Evolutionary conservation across 2,888 invertebrate genomes (phyloP).

Genomic region (Serrognathus titanus): DNA sequence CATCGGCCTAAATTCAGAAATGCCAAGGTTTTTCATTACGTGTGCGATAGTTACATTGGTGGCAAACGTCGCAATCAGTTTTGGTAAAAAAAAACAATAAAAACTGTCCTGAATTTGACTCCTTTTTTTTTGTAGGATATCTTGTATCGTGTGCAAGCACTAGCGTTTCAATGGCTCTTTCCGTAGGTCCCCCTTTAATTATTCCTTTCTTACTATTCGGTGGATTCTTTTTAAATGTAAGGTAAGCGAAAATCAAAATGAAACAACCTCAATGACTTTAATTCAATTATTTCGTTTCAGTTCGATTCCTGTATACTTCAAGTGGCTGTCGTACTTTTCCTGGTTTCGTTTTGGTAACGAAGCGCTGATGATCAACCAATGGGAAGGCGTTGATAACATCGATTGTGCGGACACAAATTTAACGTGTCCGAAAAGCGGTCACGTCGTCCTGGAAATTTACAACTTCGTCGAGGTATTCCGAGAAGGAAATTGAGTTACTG

Average conservation of each 20-base stretch:
- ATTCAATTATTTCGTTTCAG: conserved; percentile 46
- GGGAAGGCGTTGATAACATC: conserved; percentile 75
- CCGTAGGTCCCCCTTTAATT: conserved; percentile 86
- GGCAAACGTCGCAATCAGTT: conserved; percentile 84
- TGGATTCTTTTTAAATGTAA: conserved; percentile 90
- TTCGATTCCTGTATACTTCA: conserved; percentile 78
- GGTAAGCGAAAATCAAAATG: conserved; percentile 53
- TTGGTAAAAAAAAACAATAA: conserved; percentile 57
- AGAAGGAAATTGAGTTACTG: neutral
- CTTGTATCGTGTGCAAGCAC: conserved; percentile 84
- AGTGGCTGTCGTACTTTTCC: conserved; percentile 83
- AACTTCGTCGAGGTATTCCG: conserved; percentile 68
- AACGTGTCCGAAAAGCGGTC: conserved; percentile 75
- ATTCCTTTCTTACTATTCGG: conserved; percentile 94
- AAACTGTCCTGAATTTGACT: neutral
- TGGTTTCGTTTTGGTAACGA: conserved; percentile 94
- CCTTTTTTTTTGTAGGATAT: conserved; percentile 65
- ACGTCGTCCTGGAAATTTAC: conserved; percentile 72
- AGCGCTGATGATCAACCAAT: conserved; percentile 84
- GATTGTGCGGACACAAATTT: conserved; percentile 69
- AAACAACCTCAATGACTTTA: too few species aligned
- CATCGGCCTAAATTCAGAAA: conserved; percentile 75
- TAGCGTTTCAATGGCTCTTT: conserved; percentile 82
- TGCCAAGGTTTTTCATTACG: conserved; percentile 69
- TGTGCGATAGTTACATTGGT: conserved; percentile 75